Evolutionary conservation across 2,888 invertebrate genomes (phyloP).

Genomic region (Callosobruchus maculatus): DNA sequence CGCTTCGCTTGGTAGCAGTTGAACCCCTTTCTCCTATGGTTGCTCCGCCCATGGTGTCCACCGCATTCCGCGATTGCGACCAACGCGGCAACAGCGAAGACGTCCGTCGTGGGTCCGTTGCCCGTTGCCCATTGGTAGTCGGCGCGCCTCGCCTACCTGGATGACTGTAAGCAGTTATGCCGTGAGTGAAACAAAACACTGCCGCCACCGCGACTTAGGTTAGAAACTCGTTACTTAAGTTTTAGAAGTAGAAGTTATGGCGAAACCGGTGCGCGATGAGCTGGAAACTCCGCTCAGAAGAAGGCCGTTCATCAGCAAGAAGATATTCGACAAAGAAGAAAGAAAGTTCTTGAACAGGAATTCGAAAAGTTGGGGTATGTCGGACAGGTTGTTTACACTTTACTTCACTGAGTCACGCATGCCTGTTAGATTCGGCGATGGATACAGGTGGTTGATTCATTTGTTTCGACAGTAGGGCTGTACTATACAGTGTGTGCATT

Average conservation of each 20-base stretch:
- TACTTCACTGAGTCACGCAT: not conserved
- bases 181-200: not conserved
- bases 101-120: not conserved
- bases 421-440: not conserved
- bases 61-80: not conserved
- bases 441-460: not conserved
- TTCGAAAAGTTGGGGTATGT: conserved; percentile 64
- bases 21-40: not conserved
- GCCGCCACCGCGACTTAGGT: not conserved
- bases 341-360: conserved; percentile 61
- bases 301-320: conserved; percentile 19
- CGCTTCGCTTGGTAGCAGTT: too few relatives aligned
- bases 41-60: not conserved
- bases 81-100: not conserved
- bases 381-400: not conserved
- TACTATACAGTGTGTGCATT: too few relatives aligned
- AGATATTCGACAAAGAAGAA: conserved; percentile 55
- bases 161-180: conserved; percentile 1
- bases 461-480: not conserved
- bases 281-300: conserved; percentile 9
- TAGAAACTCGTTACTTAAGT: conserved; percentile 2
- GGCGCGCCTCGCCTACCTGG: conserved; percentile 19
- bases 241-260: conserved; percentile 12
- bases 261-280: conserved; percentile 4
- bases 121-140: not conserved